Conservation (phyloP, 2,797 vertebrate species). For the Falco berigora region DNA sequence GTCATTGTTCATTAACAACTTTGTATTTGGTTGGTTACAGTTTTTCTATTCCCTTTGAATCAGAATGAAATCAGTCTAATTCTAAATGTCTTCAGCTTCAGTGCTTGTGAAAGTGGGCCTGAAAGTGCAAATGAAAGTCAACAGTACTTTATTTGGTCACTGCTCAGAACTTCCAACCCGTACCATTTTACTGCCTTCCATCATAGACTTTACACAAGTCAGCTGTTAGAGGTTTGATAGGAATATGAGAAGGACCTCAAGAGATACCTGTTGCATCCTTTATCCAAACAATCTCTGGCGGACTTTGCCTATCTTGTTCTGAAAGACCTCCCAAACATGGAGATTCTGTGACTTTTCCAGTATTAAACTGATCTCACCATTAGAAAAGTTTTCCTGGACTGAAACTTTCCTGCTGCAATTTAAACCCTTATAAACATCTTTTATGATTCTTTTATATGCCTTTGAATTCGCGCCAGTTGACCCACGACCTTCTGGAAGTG, state of each 20-base stretch:
- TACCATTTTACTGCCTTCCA: not conserved
- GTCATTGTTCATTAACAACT: not conserved
- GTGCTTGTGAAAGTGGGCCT: not conserved
- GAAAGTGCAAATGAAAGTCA: not conserved
- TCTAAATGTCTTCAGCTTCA: not conserved
- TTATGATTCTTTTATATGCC: not conserved
- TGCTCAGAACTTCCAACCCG: not conserved
- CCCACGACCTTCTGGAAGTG: not conserved
- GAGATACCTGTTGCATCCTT: not conserved
- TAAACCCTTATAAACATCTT: not conserved
- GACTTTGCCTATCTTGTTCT: not conserved
- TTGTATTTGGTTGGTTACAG: not conserved
- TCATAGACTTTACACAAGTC: not conserved
- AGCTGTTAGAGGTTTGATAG: not conserved
- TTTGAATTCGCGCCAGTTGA: not conserved
- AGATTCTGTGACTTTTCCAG: not conserved
- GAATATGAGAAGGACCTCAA: not conserved
- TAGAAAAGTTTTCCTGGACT: not conserved
- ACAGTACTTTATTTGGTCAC: not conserved
- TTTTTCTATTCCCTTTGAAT: not conserved
- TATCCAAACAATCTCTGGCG: not conserved
- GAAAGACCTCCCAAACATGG: not conserved
- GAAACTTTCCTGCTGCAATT: not conserved
- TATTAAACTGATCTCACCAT: not conserved
- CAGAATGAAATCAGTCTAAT: not conserved